Evolutionary conservation across 2,797 vertebrate species (phyloP).

Genomic region (Thaleichthys pacificus): DNA sequence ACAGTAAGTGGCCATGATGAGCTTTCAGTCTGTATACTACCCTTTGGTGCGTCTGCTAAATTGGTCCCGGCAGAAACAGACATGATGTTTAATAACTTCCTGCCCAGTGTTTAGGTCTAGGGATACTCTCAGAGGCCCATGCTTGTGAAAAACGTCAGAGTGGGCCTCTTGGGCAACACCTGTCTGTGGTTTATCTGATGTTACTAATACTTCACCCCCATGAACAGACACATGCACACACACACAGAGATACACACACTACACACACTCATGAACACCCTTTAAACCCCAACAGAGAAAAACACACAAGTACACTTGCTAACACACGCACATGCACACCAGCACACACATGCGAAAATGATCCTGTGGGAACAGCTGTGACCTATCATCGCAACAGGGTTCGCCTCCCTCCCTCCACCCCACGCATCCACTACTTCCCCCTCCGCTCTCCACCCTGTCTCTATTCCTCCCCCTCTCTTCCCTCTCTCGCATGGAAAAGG

Average conservation of each 20-base stretch:
- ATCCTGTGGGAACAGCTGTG: conserved; percentile 57
- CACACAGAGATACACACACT: too few relatives aligned
- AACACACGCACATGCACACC: neutral
- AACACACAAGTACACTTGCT: neutral
- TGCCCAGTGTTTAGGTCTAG: neutral
- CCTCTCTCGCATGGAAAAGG: conserved; percentile 42
- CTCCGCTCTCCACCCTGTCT: conserved; percentile 11
- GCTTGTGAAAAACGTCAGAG: conserved; percentile 3
- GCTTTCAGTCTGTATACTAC: neutral
- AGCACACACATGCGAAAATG: conserved; percentile 6
- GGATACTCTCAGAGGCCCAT: neutral
- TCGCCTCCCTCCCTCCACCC: neutral
- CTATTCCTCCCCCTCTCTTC: neutral
- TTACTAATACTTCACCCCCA: neutral
- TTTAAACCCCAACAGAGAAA: conserved; percentile 46
- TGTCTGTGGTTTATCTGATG: conserved; percentile 1
- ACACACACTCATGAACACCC: neutral
- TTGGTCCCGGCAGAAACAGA: conserved; percentile 5
- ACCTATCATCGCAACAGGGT: conserved; percentile 42
- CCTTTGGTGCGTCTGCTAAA: neutral
- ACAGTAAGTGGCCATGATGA: neutral
- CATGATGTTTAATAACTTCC: neutral
- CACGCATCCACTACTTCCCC: conserved; percentile 2
- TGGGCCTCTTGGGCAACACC: neutral
- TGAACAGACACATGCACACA: neutral